Evolutionary conservation across 2,113 vertebrate species (phyloP).

Genomic region (Mormyrus lacerda): DNA sequence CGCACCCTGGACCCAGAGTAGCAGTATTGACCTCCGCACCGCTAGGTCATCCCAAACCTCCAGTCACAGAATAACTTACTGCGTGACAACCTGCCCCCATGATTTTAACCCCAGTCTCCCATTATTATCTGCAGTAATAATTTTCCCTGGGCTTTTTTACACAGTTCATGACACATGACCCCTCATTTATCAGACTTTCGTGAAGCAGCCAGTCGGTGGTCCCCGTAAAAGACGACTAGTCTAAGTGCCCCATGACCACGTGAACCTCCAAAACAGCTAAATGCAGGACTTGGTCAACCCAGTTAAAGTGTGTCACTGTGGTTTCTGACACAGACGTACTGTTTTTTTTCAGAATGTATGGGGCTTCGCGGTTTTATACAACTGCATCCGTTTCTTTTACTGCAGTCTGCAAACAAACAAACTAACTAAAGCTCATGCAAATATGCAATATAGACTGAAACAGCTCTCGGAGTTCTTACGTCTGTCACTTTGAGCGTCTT

Average conservation of each 20-base stretch:
- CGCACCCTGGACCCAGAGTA: neutral
- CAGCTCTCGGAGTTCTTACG: neutral
- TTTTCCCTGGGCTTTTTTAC: neutral
- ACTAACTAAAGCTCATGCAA: neutral
- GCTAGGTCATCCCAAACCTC: neutral
- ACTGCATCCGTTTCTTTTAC: neutral
- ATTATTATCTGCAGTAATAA: neutral
- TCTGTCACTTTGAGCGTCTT: neutral
- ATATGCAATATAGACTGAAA: neutral
- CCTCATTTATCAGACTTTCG: neutral
- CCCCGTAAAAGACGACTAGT: neutral
- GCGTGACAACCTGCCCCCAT: neutral
- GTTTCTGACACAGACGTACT: neutral
- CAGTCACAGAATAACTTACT: neutral
- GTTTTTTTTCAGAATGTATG: neutral
- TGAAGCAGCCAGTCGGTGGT: neutral
- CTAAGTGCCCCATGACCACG: neutral
- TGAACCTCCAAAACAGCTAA: neutral
- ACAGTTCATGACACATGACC: neutral
- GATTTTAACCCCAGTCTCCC: neutral
- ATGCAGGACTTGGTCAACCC: neutral
- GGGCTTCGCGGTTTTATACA: neutral
- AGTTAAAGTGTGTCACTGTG: neutral
- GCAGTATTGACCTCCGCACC: neutral
- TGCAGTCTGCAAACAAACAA: neutral